Evolutionary conservation across 2,113 vertebrate species (phyloP), one percentile per base, ranked within the genome.

Genomic region (Zosterops japonicus): DNA sequence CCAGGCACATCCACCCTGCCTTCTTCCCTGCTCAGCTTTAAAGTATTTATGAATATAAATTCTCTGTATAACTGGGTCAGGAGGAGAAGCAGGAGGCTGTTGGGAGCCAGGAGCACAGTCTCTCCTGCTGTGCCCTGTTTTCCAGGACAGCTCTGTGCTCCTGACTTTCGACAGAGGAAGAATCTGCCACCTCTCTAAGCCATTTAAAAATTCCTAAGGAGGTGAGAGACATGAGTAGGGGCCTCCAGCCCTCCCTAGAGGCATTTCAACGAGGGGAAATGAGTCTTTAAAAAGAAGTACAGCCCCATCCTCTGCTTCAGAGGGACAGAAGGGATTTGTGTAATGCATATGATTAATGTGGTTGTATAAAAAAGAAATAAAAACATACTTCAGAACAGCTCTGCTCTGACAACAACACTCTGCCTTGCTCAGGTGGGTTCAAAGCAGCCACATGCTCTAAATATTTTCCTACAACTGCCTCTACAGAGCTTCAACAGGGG

Each of bases 11-110:
- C 89, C 87, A 89, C 35, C 6, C 83, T 9, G 53, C 50, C 87
- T 94, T 28, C 90, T 79, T 93, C 91, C 87, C 81, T 0, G 8
- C 74, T 85, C 89, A 65, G 95, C 95, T 96, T 91, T 96, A 56
- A 94, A 95, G 87, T 95, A 89, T 95, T 95, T 95, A 94, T 95
- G 94, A 95, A 95, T 83, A 96, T 93, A 84, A 94, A 93, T 91
- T 90, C 93, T 68, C 70, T 46, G 67, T 47, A 77, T 81, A 95
- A 94, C 27, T 94, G 95, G 95, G 94, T 93, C 94, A 93, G 91
- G 90, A 95, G 94, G 94, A 95, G 94, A 96, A 71, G 67, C 8
- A 1, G 78, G 77, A 89, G 60, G 75, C 89, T 77, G 83, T 17
- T 0, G 3, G 69, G 87, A 90, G 74, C 75, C 1, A 5, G 82